Conservation (phyloP, 1,140 invertebrate genomes). For the Brachionus koreanus region DNA sequence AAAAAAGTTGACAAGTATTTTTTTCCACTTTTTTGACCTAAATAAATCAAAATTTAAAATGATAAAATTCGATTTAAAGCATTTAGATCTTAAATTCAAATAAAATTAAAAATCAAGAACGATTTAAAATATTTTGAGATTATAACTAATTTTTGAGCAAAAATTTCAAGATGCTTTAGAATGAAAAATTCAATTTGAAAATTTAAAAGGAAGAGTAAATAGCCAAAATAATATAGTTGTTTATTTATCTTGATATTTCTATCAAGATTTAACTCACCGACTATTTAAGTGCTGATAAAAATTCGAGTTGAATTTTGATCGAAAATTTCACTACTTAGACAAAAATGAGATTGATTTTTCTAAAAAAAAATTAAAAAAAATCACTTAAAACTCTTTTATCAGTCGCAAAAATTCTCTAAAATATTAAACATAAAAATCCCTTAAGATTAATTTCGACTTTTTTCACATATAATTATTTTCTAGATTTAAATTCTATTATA, state of each 20-base stretch:
- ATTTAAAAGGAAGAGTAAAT: not conserved
- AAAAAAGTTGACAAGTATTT: not conserved
- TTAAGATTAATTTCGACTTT: too few relatives aligned
- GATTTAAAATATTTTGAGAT: too few relatives aligned
- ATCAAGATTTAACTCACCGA: not conserved
- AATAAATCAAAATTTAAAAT: not conserved
- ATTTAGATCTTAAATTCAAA: not conserved
- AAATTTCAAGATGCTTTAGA: not conserved
- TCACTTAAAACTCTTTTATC: too few relatives aligned
- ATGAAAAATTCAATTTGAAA: not conserved
- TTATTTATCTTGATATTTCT: not conserved
- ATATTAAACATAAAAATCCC: too few relatives aligned
- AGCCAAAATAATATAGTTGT: not conserved
- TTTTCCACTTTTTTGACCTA: not conserved
- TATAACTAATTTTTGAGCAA: not conserved
- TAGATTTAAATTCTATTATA: too few relatives aligned
- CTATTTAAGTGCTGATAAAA: not conserved
- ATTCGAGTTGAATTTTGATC: not conserved
- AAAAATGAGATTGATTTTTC: not conserved
- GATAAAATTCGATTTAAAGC: not conserved
- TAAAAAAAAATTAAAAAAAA: not conserved
- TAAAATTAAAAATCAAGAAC: not conserved
- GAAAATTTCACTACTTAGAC: not conserved
- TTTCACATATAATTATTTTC: too few relatives aligned
- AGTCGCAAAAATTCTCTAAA: too few relatives aligned